A percentile compares a stretch with the other conserved stretches of the same genome.
Evolutionary conservation across 2,888 invertebrate species (phyloP).

Genomic region (Plutella xylostella): DNA sequence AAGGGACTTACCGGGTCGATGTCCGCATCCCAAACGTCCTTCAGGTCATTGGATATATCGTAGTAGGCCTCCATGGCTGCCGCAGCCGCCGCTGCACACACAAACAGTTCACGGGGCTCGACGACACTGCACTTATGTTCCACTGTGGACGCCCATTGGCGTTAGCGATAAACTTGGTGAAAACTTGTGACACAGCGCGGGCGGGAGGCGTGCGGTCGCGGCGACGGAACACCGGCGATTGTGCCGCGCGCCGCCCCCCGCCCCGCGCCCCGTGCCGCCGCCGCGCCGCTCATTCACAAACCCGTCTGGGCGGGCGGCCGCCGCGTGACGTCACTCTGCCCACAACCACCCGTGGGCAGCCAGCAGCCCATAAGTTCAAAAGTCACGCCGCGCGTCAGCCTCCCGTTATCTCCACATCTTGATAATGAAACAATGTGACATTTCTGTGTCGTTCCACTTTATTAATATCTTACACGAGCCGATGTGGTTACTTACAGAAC

Average conservation of each 20-base stretch:
- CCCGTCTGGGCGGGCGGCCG: constrained; percentile 6
- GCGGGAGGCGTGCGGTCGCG: constrained; percentile 40
- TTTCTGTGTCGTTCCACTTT: no score
- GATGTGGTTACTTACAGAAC: no score
- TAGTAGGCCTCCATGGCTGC: constrained; percentile 77
- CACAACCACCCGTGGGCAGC: background rate
- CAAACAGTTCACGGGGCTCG: constrained; percentile 17
- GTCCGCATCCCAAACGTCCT: constrained; percentile 86
- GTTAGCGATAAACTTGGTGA: constrained; percentile 45
- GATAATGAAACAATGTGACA: no score
- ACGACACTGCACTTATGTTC: constrained; percentile 35
- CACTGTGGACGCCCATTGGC: constrained; percentile 62
- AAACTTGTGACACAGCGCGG: constrained; percentile 62
- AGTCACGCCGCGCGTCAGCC: no score
- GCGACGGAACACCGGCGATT: constrained; percentile 52
- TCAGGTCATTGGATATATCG: constrained; percentile 79
- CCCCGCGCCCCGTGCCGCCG: background rate
- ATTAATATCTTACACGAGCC: no score
- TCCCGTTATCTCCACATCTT: no score
- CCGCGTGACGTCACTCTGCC: background rate
- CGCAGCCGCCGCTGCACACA: constrained; percentile 42
- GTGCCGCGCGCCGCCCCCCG: constrained; percentile 18
- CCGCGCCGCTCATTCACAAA: constrained; percentile 8
- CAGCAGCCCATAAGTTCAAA: background rate
- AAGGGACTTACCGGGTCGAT: constrained; percentile 81